Conservation (phyloP, 2,888 invertebrate genomes). For the Phlogophora meticulosa region DNA sequence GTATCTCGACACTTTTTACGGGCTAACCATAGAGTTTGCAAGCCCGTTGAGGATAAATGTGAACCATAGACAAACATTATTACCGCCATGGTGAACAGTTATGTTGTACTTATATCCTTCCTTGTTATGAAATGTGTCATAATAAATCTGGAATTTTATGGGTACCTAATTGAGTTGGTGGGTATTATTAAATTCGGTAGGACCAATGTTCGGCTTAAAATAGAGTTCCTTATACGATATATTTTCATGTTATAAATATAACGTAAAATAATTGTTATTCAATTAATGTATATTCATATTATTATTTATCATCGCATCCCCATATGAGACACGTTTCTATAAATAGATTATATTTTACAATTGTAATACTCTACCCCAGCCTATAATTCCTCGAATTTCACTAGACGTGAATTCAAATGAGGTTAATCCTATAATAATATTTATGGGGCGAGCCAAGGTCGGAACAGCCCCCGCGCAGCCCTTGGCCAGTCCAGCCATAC, state of each 20-base stretch:
- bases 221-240: neutral
- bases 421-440: slow-evolving; percentile 69
- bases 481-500: slow-evolving; percentile 23
- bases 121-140: slow-evolving; percentile 31
- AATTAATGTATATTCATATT: neutral
- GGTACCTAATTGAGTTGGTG: neutral
- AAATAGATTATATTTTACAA: slow-evolving; percentile 31
- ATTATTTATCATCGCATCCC: no score
- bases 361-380: slow-evolving; percentile 16
- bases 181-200: slow-evolving; percentile 7
- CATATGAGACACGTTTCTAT: neutral
- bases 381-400: slow-evolving; percentile 33
- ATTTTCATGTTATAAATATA: no score
- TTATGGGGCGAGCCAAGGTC: slow-evolving; percentile 66
- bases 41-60: slow-evolving; percentile 41
- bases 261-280: no score
- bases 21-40: slow-evolving; percentile 27
- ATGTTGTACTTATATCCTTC: slow-evolving; percentile 57
- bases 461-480: slow-evolving; percentile 33
- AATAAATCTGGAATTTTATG: slow-evolving; percentile 44
- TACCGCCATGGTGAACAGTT: slow-evolving; percentile 27
- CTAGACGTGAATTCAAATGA: slow-evolving; percentile 62
- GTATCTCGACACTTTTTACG: slow-evolving; percentile 47
- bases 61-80: slow-evolving; percentile 39
- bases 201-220: neutral